These are phyloP conservation scores for Nasonia vitripennis DNA, from an alignment of 1,140 invertebrate genomes.

Conservation along the genomic window DNA sequence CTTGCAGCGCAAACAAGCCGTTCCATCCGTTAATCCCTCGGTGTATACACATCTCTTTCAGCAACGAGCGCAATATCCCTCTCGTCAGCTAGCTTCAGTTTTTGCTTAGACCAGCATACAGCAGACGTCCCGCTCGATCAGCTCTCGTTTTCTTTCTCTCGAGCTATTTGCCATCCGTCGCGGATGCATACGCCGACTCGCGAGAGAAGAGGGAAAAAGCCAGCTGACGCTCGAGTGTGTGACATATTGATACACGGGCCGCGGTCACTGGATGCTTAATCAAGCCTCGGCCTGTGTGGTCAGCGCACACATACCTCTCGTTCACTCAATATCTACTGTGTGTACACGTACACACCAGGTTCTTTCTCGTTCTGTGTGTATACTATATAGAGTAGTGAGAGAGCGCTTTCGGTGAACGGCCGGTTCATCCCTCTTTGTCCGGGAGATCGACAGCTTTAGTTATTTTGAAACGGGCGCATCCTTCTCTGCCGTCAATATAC, in stretches of 20 bases:
- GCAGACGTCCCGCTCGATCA: not conserved
- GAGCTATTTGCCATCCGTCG: constrained; percentile 25
- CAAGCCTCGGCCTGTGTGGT: not conserved
- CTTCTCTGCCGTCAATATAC: not conserved
- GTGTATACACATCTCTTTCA: not conserved
- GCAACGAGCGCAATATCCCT: not conserved
- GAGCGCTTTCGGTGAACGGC: not conserved
- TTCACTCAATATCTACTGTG: not conserved
- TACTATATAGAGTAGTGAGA: no score
- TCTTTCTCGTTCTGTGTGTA: not conserved
- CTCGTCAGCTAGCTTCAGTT: not conserved
- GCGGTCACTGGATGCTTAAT: constrained; percentile 26
- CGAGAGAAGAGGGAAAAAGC: not conserved
- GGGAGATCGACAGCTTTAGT: constrained; percentile 5
- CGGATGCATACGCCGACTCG: not conserved
- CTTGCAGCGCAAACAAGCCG: not conserved
- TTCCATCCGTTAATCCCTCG: not conserved
- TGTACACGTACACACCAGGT: no score
- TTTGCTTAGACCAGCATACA: not conserved
- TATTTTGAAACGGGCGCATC: not conserved
- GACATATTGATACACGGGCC: constrained; percentile 13
- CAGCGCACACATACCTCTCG: not conserved
- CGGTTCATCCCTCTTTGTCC: not conserved
- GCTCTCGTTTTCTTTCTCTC: not conserved
- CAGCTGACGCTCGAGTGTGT: not conserved